Conservation (phyloP, 2,113 vertebrate genomes). For the Malaclemys terrapin region DNA sequence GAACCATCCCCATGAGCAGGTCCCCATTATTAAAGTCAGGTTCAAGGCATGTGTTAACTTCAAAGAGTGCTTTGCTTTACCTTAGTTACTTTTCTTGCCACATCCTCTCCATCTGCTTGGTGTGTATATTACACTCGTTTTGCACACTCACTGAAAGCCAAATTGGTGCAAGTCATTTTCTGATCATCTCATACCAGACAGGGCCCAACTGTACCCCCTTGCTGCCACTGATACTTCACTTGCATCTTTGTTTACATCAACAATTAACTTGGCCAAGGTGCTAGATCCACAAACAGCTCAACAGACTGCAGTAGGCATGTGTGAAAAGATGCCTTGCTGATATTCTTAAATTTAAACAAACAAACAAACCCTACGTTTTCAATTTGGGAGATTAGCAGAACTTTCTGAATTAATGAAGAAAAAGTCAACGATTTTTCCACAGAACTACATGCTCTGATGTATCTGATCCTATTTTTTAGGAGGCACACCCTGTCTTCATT, state of each 20-base stretch:
- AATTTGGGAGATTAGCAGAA: not conserved
- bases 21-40: not conserved
- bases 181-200: not conserved
- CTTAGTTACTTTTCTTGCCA: not conserved
- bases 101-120: not conserved
- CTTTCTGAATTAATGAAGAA: constrained; percentile 10
- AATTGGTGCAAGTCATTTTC: not conserved
- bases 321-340: not conserved
- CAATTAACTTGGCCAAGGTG: not conserved
- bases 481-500: not conserved
- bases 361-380: not conserved
- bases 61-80: not conserved
- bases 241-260: not conserved
- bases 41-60: not conserved
- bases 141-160: not conserved
- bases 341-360: not conserved
- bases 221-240: not conserved
- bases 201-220: not conserved
- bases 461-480: constrained; percentile 7
- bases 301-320: not conserved
- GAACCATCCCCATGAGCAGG: not conserved
- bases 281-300: not conserved
- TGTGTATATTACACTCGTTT: not conserved
- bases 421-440: constrained; percentile 20
- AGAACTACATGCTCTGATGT: not conserved